Base-by-base conservation (phyloP, 2,113 vertebrate species). In the Nibea albiflora region DNA sequence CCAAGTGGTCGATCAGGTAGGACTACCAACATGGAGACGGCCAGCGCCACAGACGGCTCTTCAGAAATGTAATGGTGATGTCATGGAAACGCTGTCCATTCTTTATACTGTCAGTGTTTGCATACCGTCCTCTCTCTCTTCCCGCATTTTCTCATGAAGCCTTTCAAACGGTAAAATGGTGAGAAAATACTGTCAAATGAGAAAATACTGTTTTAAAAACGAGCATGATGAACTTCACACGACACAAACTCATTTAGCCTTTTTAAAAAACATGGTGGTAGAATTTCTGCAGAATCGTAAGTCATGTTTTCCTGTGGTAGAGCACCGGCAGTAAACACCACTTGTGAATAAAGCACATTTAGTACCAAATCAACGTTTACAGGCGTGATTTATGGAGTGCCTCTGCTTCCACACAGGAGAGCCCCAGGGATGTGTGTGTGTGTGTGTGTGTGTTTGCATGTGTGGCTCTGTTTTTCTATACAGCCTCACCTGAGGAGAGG, bases 281-380 rank as follows among this genome's bases (percentile, higher is more conserved):
- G 16, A 44, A 15, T 54, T 70, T 67, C 64, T 77, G 58, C 56
- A 60, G 39, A 78, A 39, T 64, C 63, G 14, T 75, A 69, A 85
- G 65, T 85, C 62, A 52, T 62, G 72, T 90, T 88, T 90, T 88
- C 79, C 77, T 70, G 73, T 76, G 85, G 61, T 68, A 24, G 60
- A 88, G 78, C 60, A 28, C 52, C 28, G 71, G 87, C 84, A 78
- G 81, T 91, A 92, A 93, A 92, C 89, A 92, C 88, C 78, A 76
- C 85, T 80, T 81, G 78, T 89, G 88, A 90, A 89, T 88, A 81
- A 82, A 80, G 76, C 53, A 89, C 62, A 76, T 90, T 92, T 90
- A 89, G 81, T 47, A 88, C 92, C 86, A 90, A 90, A 90, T 89
- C 85, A 88, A 75, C 80, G 90, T 93, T 94, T 90, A 91, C 89